Evolutionary conservation across 2,888 invertebrate species (phyloP), one percentile per base, ranked within the genome.

Genomic region (Epirrita christyi): DNA sequence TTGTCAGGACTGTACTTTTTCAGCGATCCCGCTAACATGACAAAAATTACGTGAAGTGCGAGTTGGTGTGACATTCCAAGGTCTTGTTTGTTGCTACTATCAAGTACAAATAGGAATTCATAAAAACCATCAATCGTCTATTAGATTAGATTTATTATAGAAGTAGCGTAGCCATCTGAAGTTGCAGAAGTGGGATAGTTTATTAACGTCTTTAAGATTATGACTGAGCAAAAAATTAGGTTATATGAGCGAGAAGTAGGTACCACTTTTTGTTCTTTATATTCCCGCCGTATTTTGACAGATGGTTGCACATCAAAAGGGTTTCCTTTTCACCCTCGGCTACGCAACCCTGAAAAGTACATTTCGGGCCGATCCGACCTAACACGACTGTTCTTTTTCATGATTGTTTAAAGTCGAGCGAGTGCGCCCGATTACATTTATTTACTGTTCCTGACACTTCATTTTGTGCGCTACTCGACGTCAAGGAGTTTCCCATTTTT

Each of bases 371-470:
- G 36, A 46, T 38, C 55, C 48, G 37, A n/a, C 36, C 21, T 21
- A 38, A 43, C 49, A 49, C 7, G 1, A 9, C 45, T 49, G 58
- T 53, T 54, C 53, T 58, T 45, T 49, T 49, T 47, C 81, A 79
- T 81, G 85, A 86, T 85, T 86, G 86, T 86, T 85, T 84, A 84
- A 86, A 87, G 83, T 83, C 85, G 81, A 78, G 78, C 85, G 85
- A 81, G 80, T 78, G 77, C 78, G 66, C 70, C 75, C 85, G 86
- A 88, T 86, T 84, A 84, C 83, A 86, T 86, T 86, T 85, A 86
- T 85, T 76, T 78, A 81, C 84, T 88, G 88, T 67, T 76, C 68
- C 80, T 87, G 88, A 88, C 88, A 88, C 82, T 82, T 88, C 81
- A 88, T 88, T 88, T 87, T 74, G 83, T 78, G 79, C 80, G 76